Percentiles rank a stretch among this genome's conserved stretches.
Evolutionary conservation across 1,140 invertebrate genomes (phyloP).

Genomic region (Tetragonula clypearis): DNA sequence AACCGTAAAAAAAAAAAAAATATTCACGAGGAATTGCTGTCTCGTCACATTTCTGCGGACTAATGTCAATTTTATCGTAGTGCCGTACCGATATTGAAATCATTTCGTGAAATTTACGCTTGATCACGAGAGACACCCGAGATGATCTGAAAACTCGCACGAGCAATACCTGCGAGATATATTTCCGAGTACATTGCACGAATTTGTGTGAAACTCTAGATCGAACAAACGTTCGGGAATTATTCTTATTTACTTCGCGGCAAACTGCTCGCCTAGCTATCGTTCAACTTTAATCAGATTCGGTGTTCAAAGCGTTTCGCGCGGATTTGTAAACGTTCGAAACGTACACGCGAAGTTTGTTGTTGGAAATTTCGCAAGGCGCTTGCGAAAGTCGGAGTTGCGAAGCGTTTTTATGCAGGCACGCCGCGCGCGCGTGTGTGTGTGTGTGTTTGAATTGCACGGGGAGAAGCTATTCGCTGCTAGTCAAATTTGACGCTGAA

Average conservation of each 20-base stretch:
- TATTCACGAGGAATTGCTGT: not conserved
- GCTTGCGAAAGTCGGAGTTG: not conserved
- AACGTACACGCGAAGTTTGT: not conserved
- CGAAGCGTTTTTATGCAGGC: slow-evolving; percentile 4
- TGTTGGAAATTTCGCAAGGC: not conserved
- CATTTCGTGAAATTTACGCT: not conserved
- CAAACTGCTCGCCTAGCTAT: not conserved
- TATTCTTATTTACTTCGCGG: not conserved
- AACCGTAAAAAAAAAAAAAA: too few species aligned
- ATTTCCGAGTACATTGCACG: too few species aligned
- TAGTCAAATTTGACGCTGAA: too few species aligned
- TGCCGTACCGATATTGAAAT: not conserved
- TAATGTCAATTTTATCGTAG: not conserved
- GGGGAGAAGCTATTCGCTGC: too few species aligned
- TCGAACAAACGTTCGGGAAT: not conserved
- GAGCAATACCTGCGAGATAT: too few species aligned
- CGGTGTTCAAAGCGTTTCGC: not conserved
- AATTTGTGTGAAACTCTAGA: not conserved
- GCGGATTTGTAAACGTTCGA: slow-evolving; percentile 9
- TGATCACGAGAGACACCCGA: too few species aligned
- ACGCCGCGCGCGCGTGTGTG: too few species aligned
- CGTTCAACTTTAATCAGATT: slow-evolving; percentile 5
- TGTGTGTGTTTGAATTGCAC: too few species aligned
- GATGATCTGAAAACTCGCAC: too few species aligned
- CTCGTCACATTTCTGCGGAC: not conserved